Conservation (phyloP, 2,888 invertebrate species). For the Drosophila paramelanica region DNA sequence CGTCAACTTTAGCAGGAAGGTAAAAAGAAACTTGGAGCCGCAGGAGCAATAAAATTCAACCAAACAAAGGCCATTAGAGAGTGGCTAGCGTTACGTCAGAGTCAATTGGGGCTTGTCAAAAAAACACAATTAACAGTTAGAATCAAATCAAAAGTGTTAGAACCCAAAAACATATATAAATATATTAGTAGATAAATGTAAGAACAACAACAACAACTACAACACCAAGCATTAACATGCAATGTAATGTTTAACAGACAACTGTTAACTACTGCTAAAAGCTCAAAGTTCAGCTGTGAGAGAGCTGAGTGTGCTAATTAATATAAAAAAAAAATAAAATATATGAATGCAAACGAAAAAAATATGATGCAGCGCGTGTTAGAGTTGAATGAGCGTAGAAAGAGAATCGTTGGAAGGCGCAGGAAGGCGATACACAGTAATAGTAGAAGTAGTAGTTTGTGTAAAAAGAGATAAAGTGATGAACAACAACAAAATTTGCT, state of each 20-base stretch:
- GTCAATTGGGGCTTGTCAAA: slow-evolving; percentile 69
- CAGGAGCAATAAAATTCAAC: slow-evolving; percentile 55
- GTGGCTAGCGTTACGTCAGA: slow-evolving; percentile 62
- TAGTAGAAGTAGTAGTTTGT: slow-evolving; percentile 33
- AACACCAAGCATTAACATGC: slow-evolving; percentile 52
- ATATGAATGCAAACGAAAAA: slow-evolving; percentile 77
- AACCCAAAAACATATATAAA: slow-evolving; percentile 32
- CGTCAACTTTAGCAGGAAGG: neutral
- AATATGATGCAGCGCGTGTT: slow-evolving; percentile 60
- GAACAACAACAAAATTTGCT: slow-evolving; percentile 10
- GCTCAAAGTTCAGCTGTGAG: slow-evolving; percentile 56
- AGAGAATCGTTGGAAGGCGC: slow-evolving; percentile 33
- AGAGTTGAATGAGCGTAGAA: slow-evolving; percentile 54
- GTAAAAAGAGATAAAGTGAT: slow-evolving; percentile 22
- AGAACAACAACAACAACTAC: slow-evolving; percentile 31
- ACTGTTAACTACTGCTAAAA: slow-evolving; percentile 68
- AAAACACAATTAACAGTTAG: slow-evolving; percentile 63
- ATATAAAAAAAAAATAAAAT: slow-evolving; percentile 17
- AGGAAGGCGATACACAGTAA: slow-evolving; percentile 23
- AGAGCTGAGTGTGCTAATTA: slow-evolving; percentile 68
- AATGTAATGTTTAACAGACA: slow-evolving; percentile 56
- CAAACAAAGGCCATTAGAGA: slow-evolving; percentile 41
- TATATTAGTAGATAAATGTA: slow-evolving; percentile 57
- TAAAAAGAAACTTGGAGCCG: slow-evolving; percentile 36
- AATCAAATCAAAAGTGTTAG: slow-evolving; percentile 45